These are phyloP conservation scores for Drosophila subquinaria DNA, from an alignment of 2,888 invertebrate genomes.

Conservation along the genomic window DNA sequence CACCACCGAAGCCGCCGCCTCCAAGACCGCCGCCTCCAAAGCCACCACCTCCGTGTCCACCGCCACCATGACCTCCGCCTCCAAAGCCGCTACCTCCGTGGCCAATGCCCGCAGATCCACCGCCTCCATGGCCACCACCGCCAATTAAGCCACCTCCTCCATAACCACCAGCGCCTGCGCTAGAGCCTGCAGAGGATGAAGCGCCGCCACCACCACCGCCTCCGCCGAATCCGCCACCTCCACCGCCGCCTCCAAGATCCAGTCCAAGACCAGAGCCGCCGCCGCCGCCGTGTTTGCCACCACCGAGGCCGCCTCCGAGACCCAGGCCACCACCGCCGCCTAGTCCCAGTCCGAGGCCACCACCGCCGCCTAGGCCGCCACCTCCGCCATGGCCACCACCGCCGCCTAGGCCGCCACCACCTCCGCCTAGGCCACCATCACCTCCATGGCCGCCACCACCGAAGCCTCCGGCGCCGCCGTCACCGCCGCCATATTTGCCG, in stretches of 20 bases:
- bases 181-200: slow-evolving; percentile 15
- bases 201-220: slow-evolving; percentile 21
- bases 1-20: slow-evolving; percentile 20
- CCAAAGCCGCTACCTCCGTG: slow-evolving; percentile 22
- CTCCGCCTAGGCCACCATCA: slow-evolving; percentile 20
- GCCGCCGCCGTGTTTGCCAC: slow-evolving; percentile 38
- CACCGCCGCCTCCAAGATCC: slow-evolving; percentile 25
- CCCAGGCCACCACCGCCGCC: slow-evolving; percentile 37
- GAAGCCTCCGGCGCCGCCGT: slow-evolving; percentile 18
- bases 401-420: slow-evolving; percentile 21
- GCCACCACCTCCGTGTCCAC: slow-evolving; percentile 23
- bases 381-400: slow-evolving; percentile 15
- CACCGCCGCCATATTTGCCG: slow-evolving; percentile 41
- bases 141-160: slow-evolving; percentile 18
- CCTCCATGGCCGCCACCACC: slow-evolving; percentile 23
- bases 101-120: slow-evolving; percentile 30
- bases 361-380: slow-evolving; percentile 15
- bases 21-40: slow-evolving; percentile 32
- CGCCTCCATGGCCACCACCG: slow-evolving; percentile 19
- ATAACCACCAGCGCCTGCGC: slow-evolving; percentile 27
- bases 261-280: slow-evolving; percentile 30
- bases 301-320: slow-evolving; percentile 27
- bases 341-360: slow-evolving; percentile 39
- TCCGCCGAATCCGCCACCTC: slow-evolving; percentile 15
- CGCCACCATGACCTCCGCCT: too few relatives aligned